Conservation (phyloP, 2,797 vertebrate species). For the Lagodon rhomboides region DNA sequence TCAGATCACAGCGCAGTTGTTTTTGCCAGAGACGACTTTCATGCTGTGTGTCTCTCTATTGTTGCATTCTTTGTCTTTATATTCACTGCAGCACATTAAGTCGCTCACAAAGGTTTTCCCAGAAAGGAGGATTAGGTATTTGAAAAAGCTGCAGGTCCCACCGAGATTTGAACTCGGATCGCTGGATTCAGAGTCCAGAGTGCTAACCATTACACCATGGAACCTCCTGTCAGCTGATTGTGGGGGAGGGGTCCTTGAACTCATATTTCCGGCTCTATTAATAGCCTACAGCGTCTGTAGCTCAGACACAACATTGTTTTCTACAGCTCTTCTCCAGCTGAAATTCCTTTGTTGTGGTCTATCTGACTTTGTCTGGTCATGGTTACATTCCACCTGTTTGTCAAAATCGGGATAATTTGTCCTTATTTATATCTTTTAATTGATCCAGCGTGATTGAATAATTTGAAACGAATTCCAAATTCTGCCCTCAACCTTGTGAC, state of each 20-base stretch:
- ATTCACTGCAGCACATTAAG: not conserved
- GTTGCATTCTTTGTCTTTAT: not conserved
- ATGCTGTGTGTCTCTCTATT: not conserved
- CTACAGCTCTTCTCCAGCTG: constrained; percentile 1
- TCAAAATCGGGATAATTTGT: not conserved
- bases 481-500: not conserved
- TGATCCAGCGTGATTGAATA: not conserved
- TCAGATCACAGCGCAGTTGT: not conserved
- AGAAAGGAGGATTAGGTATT: not conserved
- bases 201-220: constrained; percentile 85
- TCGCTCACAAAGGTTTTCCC: not conserved
- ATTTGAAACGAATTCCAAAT: not conserved
- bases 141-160: constrained; percentile 77
- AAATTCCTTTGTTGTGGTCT: not conserved
- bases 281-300: not conserved
- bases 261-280: constrained; percentile 16
- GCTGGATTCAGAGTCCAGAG: constrained; percentile 89
- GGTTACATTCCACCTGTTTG: not conserved
- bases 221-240: constrained; percentile 27
- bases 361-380: not conserved
- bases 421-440: not conserved
- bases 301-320: not conserved
- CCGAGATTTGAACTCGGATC: constrained; percentile 89
- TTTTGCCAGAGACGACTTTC: not conserved
- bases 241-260: accelerated